phyloP scores from a whole-genome alignment of 2,113 vertebrate genomes.

The Cryptomyrus ogoouensis region DNA sequence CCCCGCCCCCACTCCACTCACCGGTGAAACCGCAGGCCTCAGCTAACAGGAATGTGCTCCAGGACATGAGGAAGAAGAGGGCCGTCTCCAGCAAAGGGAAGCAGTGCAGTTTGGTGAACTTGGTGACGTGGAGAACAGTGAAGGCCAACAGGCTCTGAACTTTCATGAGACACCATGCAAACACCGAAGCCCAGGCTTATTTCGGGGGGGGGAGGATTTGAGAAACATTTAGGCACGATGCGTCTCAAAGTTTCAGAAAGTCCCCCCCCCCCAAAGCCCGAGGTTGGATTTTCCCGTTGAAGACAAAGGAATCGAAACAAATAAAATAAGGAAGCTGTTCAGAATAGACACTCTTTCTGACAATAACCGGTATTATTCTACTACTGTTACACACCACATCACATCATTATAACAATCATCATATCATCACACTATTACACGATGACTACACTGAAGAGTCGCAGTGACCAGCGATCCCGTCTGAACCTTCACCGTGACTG shows the following conservation, averaged over 20 bases:
- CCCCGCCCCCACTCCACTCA: slow-evolving; percentile 37
- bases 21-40: slow-evolving; percentile 97
- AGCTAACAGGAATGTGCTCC: slow-evolving; percentile 95
- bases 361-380: not conserved
- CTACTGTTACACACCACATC: not conserved
- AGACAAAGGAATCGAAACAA: not conserved
- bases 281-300: not conserved
- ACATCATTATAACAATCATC: not conserved
- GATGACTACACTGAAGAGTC: not conserved
- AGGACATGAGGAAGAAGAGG: slow-evolving; percentile 97
- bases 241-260: not conserved
- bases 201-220: not conserved
- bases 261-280: not conserved
- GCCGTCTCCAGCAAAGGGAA: slow-evolving; percentile 97
- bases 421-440: not conserved
- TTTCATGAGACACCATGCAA: not conserved
- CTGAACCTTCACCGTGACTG: not conserved
- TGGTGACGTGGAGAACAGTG: slow-evolving; percentile 80
- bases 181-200: not conserved
- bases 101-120: slow-evolving; percentile 96
- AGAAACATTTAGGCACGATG: not conserved
- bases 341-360: not conserved
- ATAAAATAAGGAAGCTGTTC: not conserved
- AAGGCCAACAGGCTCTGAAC: slow-evolving; percentile 52
- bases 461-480: not conserved